Evolutionary conservation across 2,113 vertebrate genomes (phyloP).

Genomic region (Gulo gulo): DNA sequence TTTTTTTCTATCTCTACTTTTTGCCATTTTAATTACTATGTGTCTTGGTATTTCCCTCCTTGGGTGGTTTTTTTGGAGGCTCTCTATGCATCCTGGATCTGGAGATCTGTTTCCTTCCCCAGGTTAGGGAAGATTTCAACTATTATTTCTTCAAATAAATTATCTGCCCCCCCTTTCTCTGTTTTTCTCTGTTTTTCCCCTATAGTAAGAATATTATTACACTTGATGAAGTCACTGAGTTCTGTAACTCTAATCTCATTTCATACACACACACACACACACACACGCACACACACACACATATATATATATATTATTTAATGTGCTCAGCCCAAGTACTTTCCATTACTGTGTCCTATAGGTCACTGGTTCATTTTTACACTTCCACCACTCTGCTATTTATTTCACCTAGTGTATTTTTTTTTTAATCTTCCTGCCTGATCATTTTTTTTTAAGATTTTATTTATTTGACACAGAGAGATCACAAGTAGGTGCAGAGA

Average conservation of each 20-base stretch:
- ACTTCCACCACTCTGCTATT: neutral
- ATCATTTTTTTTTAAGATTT: no score
- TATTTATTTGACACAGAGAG: no score
- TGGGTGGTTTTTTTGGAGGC: no score
- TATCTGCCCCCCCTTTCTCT: neutral
- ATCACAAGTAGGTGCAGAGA: no score
- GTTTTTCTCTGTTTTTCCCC: neutral
- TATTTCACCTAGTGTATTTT: neutral
- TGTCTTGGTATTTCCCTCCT: no score
- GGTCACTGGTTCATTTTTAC: neutral
- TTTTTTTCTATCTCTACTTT: neutral
- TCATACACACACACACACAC: no score
- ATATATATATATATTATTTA: neutral
- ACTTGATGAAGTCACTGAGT: neutral
- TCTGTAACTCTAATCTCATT: neutral
- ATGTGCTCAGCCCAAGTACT: neutral
- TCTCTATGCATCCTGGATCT: no score
- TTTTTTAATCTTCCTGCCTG: no score
- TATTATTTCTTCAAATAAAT: neutral
- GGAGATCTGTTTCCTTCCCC: no score
- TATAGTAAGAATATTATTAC: neutral
- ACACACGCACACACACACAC: no score
- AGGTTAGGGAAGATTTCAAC: neutral
- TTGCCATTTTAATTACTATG: neutral
- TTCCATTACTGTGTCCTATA: neutral